Percentiles rank a stretch among this genome's conserved stretches.
phyloP scores from a whole-genome alignment of 2,113 vertebrate genomes.

The Equus przewalskii region DNA sequence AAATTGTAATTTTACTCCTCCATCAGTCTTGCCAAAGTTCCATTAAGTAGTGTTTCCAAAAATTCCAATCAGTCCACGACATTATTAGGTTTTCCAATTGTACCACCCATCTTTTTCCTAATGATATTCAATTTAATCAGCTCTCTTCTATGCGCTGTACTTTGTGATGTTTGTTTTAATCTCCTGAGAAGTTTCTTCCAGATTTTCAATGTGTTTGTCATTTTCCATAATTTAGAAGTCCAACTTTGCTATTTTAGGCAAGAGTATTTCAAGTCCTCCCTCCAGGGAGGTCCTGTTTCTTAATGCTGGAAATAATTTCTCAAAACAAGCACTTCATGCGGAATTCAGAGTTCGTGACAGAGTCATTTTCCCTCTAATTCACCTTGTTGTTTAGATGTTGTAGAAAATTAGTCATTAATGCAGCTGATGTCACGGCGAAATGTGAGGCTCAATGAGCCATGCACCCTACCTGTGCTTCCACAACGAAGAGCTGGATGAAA shows the following conservation, averaged over 20 bases:
- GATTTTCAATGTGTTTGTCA: slow-evolving; percentile 80
- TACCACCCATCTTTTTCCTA: slow-evolving; percentile 60
- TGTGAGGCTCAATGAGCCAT: not conserved
- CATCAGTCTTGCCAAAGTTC: slow-evolving; percentile 53
- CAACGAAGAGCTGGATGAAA: not conserved
- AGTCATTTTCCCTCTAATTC: slow-evolving; percentile 46
- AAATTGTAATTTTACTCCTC: slow-evolving; percentile 50
- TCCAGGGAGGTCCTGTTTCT: slow-evolving; percentile 64
- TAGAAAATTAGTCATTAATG: slow-evolving; percentile 26
- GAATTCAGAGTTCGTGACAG: slow-evolving; percentile 48
- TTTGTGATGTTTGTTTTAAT: slow-evolving; percentile 72
- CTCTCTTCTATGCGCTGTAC: not conserved
- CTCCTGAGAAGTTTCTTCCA: slow-evolving; percentile 69
- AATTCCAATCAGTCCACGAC: not conserved
- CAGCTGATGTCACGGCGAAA: not conserved
- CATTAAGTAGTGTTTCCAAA: slow-evolving; percentile 53
- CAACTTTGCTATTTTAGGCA: slow-evolving; percentile 75
- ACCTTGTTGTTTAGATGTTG: not conserved
- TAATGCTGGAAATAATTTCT: slow-evolving; percentile 72
- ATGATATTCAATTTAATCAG: slow-evolving; percentile 55
- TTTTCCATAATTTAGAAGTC: slow-evolving; percentile 74
- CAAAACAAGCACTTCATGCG: slow-evolving; percentile 38
- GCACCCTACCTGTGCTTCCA: not conserved
- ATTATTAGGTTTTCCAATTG: slow-evolving; percentile 62
- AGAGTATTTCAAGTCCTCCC: slow-evolving; percentile 64